Evolutionary conservation across 2,888 invertebrate species (phyloP).

Genomic region (Ophion slaviceki): DNA sequence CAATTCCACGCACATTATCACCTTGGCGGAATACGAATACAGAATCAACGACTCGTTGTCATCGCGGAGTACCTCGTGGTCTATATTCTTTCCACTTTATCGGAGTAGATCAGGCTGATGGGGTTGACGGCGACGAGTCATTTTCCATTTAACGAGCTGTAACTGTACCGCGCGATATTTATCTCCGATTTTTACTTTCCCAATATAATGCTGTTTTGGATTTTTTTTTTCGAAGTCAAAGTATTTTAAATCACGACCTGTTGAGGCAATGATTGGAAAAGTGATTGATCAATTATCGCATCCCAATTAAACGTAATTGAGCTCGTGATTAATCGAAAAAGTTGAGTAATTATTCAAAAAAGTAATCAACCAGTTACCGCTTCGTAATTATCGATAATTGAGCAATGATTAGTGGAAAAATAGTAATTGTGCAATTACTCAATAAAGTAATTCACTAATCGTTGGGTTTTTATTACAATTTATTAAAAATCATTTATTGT

Average conservation of each 20-base stretch:
- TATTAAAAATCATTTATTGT: not conserved
- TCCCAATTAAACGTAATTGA: not conserved
- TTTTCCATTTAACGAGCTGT: not conserved
- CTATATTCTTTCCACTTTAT: not conserved
- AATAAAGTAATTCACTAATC: not conserved
- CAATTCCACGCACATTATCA: constrained; percentile 56
- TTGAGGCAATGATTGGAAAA: not conserved
- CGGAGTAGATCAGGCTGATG: not conserved
- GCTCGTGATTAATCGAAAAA: not conserved
- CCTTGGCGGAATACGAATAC: constrained; percentile 52
- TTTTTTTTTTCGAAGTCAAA: not conserved
- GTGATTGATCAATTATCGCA: not conserved
- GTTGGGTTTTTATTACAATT: not conserved
- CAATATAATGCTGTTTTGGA: not conserved
- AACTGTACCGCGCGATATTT: not conserved
- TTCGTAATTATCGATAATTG: not conserved
- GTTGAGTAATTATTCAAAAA: not conserved
- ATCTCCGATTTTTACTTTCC: not conserved
- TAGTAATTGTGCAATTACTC: not conserved
- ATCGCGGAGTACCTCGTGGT: constrained; percentile 6
- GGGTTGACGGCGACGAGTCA: not conserved
- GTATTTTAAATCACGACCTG: not conserved
- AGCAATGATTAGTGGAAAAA: not conserved
- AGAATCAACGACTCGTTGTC: constrained; percentile 43
- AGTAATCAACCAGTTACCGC: not conserved